These are phyloP conservation scores for Acipenser ruthenus DNA, from an alignment of 2,797 vertebrate genomes.

Conservation along the genomic window DNA sequence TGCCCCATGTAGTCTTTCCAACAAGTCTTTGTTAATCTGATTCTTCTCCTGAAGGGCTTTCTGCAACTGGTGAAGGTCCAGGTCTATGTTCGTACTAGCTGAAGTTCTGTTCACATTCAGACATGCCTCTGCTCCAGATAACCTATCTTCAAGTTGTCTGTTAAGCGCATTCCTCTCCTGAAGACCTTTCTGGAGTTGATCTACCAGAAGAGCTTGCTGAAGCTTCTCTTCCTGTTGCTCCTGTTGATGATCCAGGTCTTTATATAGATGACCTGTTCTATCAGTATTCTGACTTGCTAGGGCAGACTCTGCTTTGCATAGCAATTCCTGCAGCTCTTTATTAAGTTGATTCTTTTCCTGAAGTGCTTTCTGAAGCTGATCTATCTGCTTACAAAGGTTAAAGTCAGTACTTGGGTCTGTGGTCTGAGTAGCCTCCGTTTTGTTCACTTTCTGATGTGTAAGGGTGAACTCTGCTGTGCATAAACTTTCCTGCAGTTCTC, in stretches of 20 bases:
- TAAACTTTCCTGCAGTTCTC: constrained; percentile 46
- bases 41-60: no score
- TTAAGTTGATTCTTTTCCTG: constrained; percentile 44
- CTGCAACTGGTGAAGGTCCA: no score
- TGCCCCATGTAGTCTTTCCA: no score
- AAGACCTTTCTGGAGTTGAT: neutral
- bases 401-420: constrained; percentile 16
- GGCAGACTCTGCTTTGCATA: constrained; percentile 31
- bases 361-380: constrained; percentile 48
- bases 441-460: constrained; percentile 25
- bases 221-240: neutral
- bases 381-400: constrained; percentile 37
- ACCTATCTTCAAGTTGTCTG: no score
- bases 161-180: neutral
- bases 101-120: no score
- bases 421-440: constrained; percentile 7
- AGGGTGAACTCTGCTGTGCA: constrained; percentile 55
- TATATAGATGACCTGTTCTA: neutral
- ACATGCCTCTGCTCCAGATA: no score
- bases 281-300: constrained; percentile 12
- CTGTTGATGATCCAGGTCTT: no score
- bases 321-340: constrained; percentile 47
- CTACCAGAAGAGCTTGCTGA: neutral
- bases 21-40: no score
- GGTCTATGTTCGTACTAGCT: no score